A percentile compares a stretch with the other conserved stretches of the same genome.
phyloP scores from a whole-genome alignment of 2,113 vertebrate genomes.

The Chitala chitala region DNA sequence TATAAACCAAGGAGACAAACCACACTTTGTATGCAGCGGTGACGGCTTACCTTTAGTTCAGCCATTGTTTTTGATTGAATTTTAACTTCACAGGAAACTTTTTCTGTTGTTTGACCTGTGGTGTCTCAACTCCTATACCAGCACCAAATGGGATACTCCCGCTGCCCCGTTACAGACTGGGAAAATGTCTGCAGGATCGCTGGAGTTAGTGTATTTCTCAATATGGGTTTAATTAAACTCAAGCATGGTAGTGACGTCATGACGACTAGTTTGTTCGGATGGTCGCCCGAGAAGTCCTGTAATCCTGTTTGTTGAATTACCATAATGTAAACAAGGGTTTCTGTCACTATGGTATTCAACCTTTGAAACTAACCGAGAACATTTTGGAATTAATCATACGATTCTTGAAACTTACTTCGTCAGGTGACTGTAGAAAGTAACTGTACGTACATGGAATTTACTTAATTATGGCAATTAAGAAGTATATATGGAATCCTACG shows the following conservation, averaged over 20 bases:
- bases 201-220: slow-evolving; percentile 54
- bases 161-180: slow-evolving; percentile 15
- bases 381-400: no score
- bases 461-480: not conserved
- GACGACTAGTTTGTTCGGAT: not conserved
- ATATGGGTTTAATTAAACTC: slow-evolving; percentile 69
- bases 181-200: slow-evolving; percentile 18
- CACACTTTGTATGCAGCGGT: not conserved
- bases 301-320: not conserved
- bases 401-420: no score
- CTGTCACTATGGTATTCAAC: no score
- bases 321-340: slow-evolving; percentile 33
- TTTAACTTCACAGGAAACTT: slow-evolving; percentile 18
- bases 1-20: not conserved
- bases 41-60: slow-evolving; percentile 74
- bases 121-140: no score
- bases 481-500: not conserved
- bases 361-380: no score
- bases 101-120: no score
- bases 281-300: not conserved
- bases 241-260: slow-evolving; percentile 51
- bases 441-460: not conserved
- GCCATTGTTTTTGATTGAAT: slow-evolving; percentile 56
- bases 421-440: no score
- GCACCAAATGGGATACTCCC: no score